Evolutionary conservation across 2,888 invertebrate species (phyloP).

Genomic region (Epinotia brunnichana): DNA sequence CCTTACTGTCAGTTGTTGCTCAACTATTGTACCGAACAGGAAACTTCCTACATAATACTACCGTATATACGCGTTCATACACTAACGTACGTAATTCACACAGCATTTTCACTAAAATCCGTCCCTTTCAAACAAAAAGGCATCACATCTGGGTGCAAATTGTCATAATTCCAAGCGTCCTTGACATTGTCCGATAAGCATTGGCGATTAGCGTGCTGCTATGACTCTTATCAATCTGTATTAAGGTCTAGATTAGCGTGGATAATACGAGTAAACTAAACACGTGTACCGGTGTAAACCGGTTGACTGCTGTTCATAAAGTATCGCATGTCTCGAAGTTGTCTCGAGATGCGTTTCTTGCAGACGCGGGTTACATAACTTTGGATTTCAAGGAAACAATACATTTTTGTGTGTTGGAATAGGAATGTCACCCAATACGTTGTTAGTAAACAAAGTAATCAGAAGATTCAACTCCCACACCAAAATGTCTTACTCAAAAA

Average conservation of each 20-base stretch:
- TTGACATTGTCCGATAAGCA: slow-evolving; percentile 2
- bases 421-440: too few relatives aligned
- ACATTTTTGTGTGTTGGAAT: too few relatives aligned
- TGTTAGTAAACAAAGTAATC: too few relatives aligned
- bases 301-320: neutral
- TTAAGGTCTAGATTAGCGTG: neutral
- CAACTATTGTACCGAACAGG: neutral
- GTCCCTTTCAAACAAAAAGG: neutral
- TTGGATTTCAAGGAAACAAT: neutral
- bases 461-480: too few relatives aligned
- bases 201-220: neutral
- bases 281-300: slow-evolving; percentile 3
- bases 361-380: neutral
- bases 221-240: neutral
- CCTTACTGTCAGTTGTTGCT: neutral
- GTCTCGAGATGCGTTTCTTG: neutral
- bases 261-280: neutral
- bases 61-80: neutral
- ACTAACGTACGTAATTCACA: neutral
- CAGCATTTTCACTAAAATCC: neutral
- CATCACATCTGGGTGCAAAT: neutral
- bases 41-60: neutral
- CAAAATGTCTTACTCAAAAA: too few relatives aligned
- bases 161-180: neutral
- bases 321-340: neutral